Conservation (phyloP, 2,797 vertebrate species). For the Thalassophryne amazonica region DNA sequence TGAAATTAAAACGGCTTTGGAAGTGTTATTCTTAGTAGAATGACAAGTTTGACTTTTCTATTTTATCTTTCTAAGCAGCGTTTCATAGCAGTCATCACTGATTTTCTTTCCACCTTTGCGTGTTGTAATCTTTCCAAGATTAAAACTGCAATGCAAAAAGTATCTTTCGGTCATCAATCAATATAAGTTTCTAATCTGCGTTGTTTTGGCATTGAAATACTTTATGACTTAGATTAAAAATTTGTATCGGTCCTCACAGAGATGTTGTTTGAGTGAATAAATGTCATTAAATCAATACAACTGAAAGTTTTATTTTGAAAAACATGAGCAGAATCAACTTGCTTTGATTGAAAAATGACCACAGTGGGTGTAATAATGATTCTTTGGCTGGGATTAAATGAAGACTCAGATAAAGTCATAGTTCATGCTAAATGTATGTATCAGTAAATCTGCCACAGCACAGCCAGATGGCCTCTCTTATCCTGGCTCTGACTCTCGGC, state of each 20-base stretch:
- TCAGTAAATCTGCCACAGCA: constrained; percentile 11
- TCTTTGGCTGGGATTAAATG: no score
- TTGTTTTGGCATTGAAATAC: no score
- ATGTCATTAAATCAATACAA: no score
- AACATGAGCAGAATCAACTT: no score
- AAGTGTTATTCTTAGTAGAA: constrained; percentile 21
- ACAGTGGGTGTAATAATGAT: no score
- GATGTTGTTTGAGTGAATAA: no score
- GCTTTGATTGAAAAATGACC: no score
- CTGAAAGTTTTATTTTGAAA: no score
- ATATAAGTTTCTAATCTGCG: neutral
- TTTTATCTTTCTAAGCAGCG: neutral
- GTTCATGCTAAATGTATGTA: constrained; percentile 31
- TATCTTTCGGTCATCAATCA: neutral
- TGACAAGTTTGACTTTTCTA: neutral
- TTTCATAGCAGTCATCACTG: constrained; percentile 2
- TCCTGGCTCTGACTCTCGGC: constrained; percentile 11
- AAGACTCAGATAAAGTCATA: constrained; percentile 23
- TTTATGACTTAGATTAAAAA: no score
- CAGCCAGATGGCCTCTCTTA: neutral
- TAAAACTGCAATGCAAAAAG: neutral
- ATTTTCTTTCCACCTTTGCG: neutral
- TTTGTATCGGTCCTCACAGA: no score
- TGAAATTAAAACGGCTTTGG: constrained; percentile 26
- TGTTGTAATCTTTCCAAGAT: neutral